Conservation (phyloP, 2,888 invertebrate genomes). For the Amblyteles armatorius region DNA sequence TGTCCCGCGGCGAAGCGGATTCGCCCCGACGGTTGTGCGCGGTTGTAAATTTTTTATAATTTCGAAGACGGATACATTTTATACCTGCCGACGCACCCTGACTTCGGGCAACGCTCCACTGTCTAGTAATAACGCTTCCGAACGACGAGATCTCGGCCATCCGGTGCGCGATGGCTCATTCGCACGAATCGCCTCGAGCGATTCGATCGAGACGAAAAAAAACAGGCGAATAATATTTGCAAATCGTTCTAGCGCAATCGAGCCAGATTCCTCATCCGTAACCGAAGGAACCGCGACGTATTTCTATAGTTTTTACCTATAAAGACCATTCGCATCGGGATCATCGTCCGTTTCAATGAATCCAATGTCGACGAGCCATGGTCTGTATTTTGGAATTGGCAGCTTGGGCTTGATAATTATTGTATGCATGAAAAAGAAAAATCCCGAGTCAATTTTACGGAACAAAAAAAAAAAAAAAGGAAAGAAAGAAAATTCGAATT, state of each 20-base stretch:
- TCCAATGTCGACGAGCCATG: slow-evolving; percentile 34
- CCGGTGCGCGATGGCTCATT: background rate
- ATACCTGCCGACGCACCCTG: background rate
- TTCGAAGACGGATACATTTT: slow-evolving; percentile 43
- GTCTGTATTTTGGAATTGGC: slow-evolving; percentile 64
- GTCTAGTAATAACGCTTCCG: slow-evolving; percentile 19
- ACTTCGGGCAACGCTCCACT: background rate
- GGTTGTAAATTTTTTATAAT: slow-evolving; percentile 53
- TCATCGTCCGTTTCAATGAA: slow-evolving; percentile 20
- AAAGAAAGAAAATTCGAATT: slow-evolving; percentile 23
- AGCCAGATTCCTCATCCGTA: slow-evolving; percentile 51
- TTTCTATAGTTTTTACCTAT: slow-evolving; percentile 54
- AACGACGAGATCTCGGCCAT: background rate
- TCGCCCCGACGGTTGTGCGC: slow-evolving; percentile 41
- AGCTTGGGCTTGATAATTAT: slow-evolving; percentile 64
- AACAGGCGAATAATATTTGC: slow-evolving; percentile 21
- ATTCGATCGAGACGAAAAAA: background rate
- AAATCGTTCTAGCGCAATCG: slow-evolving; percentile 49
- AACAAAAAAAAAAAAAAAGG: slow-evolving; percentile 36
- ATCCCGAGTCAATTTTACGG: slow-evolving; percentile 57
- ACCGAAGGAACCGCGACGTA: slow-evolving; percentile 52
- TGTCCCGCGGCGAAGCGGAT: background rate
- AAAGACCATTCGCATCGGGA: slow-evolving; percentile 47
- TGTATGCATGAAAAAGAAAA: slow-evolving; percentile 39
- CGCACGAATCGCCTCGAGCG: slow-evolving; percentile 3